phyloP scores from a whole-genome alignment of 2,113 vertebrate species.

The Anguilla rostrata region DNA sequence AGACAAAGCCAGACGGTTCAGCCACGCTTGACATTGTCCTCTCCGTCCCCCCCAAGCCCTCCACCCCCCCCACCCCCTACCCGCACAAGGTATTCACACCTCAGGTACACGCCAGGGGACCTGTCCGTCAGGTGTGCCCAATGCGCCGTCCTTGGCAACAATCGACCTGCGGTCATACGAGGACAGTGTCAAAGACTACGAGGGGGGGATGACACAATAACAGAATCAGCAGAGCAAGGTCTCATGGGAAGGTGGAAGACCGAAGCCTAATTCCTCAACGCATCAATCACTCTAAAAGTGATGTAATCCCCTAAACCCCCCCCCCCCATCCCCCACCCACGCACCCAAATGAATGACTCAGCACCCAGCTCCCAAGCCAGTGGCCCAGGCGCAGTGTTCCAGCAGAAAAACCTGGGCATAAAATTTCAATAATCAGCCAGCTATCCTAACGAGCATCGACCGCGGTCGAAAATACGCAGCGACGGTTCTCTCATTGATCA shows the following conservation, averaged over 20 bases:
- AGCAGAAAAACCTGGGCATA: background rate
- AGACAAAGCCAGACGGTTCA: background rate
- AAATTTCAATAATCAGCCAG: background rate
- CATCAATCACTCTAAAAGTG: background rate
- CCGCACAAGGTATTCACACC: background rate
- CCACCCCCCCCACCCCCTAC: too few species aligned
- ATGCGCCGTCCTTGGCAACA: background rate
- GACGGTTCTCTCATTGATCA: too few species aligned
- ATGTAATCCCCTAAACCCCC: too few species aligned
- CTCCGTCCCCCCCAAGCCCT: background rate
- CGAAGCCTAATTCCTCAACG: background rate
- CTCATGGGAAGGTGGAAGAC: background rate
- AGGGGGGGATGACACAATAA: background rate
- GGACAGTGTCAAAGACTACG: background rate
- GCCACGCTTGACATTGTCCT: background rate
- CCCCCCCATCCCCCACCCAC: too few species aligned
- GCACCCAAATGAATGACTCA: background rate
- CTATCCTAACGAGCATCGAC: background rate
- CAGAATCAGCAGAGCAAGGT: background rate
- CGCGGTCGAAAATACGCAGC: background rate
- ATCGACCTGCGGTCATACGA: background rate
- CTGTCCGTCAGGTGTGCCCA: background rate
- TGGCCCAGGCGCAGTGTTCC: too few species aligned
- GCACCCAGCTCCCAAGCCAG: background rate
- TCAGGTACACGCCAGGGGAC: background rate